Base-by-base conservation (phyloP, 2,113 vertebrate species). In the Myanophis thanlyinensis region DNA sequence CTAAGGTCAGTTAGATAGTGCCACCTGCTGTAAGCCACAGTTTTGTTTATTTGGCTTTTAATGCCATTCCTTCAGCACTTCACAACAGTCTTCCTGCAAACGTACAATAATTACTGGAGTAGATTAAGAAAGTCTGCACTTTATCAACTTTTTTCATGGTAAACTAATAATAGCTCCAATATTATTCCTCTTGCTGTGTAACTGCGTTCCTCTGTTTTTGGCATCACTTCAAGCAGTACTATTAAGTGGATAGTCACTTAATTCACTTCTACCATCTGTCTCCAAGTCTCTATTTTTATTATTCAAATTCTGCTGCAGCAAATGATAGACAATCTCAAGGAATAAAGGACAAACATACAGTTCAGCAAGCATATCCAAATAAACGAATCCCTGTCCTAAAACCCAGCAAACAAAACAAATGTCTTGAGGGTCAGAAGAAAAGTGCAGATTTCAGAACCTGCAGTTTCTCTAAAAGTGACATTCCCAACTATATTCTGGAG, bases 211-310 rank as follows among this genome's bases (percentile, higher is more conserved):
- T 85, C 35, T 54, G 13, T 86, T 85, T 88, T 73, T 96, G 94
- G 92, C 95, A 91, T 18, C 4, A n/a, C 91, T 90, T 85, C 93
- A 95, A 84, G 47, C 90, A 93, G 89, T 85, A 93, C 93, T 93
- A 91, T 94, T 95, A 92, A 47, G 49, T 12, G 62, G 80, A 84
- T 93, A 93, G 91, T 87, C 48, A 52, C 91, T 95, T 95, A 95
- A 95, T 95, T 93, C 91, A 62, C 87, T 95, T 96, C 85, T 93
- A 56, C 93, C 92, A 93, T 95, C 95, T 95, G 93, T 87, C 94
- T 94, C 92, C 88, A 90, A 89, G 67, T 54, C 93, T 88, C 22
- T 91, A 30, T 96, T 96, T 91, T 94, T 92, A 94, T 96, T 95
- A 95, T 91, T 92, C 91, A 85, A 62, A 46, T 91, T 13, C 47